Evolutionary conservation across 2,888 invertebrate genomes (phyloP).

Genomic region (Formica aserva): DNA sequence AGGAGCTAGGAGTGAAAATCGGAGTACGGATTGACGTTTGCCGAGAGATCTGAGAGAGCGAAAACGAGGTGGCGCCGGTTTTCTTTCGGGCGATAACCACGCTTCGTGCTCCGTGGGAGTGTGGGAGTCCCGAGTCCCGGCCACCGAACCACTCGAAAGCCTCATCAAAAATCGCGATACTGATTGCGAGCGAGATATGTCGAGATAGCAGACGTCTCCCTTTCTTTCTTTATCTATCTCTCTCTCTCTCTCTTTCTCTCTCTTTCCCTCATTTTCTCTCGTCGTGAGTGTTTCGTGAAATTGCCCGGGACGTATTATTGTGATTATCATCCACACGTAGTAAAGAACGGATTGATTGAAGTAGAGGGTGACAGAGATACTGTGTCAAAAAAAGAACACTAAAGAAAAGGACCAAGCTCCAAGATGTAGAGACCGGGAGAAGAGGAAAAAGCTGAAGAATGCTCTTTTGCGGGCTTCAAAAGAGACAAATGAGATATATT

Average conservation of each 20-base stretch:
- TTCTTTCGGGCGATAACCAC: conserved; percentile 8
- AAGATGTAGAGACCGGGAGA: neutral
- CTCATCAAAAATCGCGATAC: neutral
- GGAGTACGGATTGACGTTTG: neutral
- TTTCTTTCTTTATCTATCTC: conserved; percentile 38
- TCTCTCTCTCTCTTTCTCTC: neutral
- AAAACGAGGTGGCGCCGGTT: conserved; percentile 12
- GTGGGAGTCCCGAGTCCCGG: neutral
- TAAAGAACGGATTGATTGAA: neutral
- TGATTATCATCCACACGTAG: neutral
- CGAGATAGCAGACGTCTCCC: neutral
- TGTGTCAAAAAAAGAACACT: neutral
- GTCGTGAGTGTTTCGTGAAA: conserved; percentile 19
- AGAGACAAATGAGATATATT: neutral
- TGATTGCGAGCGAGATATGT: neutral
- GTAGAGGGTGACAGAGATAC: neutral
- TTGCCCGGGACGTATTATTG: neutral
- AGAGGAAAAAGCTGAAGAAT: neutral
- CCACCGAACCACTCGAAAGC: neutral
- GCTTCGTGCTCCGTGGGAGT: neutral
- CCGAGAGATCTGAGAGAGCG: neutral
- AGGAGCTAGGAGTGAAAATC: neutral
- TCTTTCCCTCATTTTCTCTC: conserved; percentile 23
- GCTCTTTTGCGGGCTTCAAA: neutral
- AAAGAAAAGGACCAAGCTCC: neutral